Conservation (phyloP, 35 echinoderm and acorn worm genomes). For the Lytechinus variegatus region DNA sequence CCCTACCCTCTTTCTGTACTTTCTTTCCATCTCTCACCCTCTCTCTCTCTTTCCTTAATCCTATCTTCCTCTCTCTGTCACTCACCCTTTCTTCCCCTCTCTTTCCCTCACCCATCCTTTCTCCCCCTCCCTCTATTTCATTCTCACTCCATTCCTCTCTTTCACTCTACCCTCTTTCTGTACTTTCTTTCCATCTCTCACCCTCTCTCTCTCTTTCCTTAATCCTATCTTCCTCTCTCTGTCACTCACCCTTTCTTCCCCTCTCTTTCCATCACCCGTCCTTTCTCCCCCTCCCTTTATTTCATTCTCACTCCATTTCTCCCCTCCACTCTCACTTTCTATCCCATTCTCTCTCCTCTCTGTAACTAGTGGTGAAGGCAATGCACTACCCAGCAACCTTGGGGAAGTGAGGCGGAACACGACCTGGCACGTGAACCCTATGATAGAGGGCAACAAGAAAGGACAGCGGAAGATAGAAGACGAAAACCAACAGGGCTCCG, state of each 20-base stretch:
- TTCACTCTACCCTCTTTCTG: no score
- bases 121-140: not conserved
- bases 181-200: no score
- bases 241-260: no score
- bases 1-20: no score
- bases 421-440: constrained; percentile 91
- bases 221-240: no score
- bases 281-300: no score
- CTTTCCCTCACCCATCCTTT: no score
- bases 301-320: not conserved
- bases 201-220: no score
- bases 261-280: no score
- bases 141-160: not conserved
- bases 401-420: constrained; percentile 80
- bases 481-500: constrained; percentile 38
- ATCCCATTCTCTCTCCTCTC: not conserved
- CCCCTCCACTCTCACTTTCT: not conserved
- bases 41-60: not conserved
- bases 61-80: not conserved
- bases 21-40: not conserved
- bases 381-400: constrained; percentile 69
- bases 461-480: constrained; percentile 38
- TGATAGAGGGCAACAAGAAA: constrained; percentile 55
- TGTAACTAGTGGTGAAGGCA: constrained; percentile 49
- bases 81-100: no score